Conservation (phyloP, 2,113 vertebrate genomes). For the Tachysurus fulvidraco region DNA sequence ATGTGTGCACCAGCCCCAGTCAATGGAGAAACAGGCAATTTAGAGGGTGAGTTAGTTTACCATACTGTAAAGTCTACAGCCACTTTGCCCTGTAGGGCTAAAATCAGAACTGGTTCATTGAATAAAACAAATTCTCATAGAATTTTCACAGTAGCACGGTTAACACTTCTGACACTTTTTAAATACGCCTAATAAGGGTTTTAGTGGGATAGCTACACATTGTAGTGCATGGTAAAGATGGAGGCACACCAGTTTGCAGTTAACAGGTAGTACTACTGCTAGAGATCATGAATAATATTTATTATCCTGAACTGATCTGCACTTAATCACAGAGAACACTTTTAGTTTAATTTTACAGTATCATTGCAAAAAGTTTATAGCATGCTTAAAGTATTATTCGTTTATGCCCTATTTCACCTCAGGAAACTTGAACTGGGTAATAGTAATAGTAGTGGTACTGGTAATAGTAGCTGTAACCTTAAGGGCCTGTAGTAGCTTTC, state of each 20-base stretch:
- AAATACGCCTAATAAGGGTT: background rate
- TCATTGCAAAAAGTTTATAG: background rate
- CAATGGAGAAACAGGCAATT: constrained; percentile 80
- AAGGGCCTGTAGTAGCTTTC: background rate
- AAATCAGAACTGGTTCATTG: background rate
- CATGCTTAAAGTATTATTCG: background rate
- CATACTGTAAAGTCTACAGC: background rate
- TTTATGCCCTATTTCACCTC: background rate
- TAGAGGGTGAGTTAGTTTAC: constrained; percentile 65
- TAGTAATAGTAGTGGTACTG: too few species aligned
- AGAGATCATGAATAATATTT: background rate
- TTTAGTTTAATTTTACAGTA: background rate
- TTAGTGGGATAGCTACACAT: background rate
- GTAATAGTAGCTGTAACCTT: too few species aligned
- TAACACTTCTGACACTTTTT: background rate
- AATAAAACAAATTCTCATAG: background rate
- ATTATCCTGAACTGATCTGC: background rate
- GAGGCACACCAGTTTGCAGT: background rate
- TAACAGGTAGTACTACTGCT: background rate
- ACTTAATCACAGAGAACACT: background rate
- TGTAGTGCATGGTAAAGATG: background rate
- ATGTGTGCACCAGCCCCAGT: constrained; percentile 78
- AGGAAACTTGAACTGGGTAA: background rate
- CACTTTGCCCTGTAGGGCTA: background rate
- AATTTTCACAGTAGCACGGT: background rate